Base-by-base conservation (phyloP, 2,113 vertebrate species). In the Sarotherodon lohbergeri region DNA sequence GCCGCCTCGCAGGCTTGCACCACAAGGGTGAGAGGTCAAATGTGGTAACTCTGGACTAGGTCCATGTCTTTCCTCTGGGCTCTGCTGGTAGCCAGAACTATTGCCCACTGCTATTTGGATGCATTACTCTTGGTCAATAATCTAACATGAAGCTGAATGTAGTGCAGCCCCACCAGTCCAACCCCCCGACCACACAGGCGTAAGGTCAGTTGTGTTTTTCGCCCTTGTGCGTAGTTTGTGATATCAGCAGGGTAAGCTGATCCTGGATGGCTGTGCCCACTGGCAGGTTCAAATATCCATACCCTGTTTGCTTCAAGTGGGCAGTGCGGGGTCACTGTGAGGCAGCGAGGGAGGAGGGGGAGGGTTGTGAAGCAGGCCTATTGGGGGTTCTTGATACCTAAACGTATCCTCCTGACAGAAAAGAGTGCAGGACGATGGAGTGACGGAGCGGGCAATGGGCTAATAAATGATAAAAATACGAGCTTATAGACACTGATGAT, bases 401-500 rank as follows among this genome's bases (percentile, higher is more conserved):
- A 52, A 66, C 6, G 17, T 79, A 88, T 86, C 27, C 80, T 48
- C 41, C 71, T 71, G 76, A 89, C 76, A 85, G 55, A 78, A 16
- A 17, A 84, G 79, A 83, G 88, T 12, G 80, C 39, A 84, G 34
- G 76, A 80, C 54, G 87, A 91, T 80, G 10, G 86, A 82, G 82
- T 39, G 91, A 92, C 82, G 76, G 83, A 85, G 39, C 6, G 5
- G 59, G 88, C 90, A 63, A 71, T 76, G 66, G 81, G 78, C 88
- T 50, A 88, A 82, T 80, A 80, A 92, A 94, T 88, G 82, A 92
- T 83, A 88, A 89, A 94, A 94, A 92, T 86, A 90, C 36, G 14
- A 92, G 81, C 86, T 93, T 95, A 94, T 94, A 91, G 94, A 94
- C 92, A 92, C 90, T 92, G 93, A 86, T 95, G 90, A 95, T 95